Conservation (phyloP, 2,113 vertebrate genomes). For the Acrocephalus kingi region DNA sequence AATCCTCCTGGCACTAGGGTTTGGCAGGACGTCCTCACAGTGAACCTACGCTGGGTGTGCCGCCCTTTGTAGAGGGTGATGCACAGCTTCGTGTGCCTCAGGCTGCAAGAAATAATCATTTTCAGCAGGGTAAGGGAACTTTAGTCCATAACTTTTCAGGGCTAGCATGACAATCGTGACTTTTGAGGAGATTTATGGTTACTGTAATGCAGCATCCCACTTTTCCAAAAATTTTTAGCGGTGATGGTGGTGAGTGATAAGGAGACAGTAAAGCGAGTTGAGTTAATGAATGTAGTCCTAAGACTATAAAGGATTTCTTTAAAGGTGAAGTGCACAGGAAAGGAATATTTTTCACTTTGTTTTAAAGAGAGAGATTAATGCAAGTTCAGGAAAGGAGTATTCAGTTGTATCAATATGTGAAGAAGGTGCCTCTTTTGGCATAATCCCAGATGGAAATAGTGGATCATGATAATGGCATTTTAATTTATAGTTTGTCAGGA, state of each 20-base stretch:
- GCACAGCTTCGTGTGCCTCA: neutral
- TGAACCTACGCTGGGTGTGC: conserved; percentile 53
- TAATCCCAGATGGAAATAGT: neutral
- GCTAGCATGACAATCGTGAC: neutral
- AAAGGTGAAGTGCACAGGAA: conserved; percentile 39
- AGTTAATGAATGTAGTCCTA: conserved; percentile 14
- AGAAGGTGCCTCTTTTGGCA: conserved; percentile 33
- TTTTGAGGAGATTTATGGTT: conserved; percentile 45
- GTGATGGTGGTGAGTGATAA: conserved; percentile 53
- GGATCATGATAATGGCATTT: neutral
- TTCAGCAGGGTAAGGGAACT: conserved; percentile 28
- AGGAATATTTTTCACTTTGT: conserved; percentile 2
- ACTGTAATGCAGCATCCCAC: conserved; percentile 19
- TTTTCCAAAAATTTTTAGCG: conserved; percentile 39
- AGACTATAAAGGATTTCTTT: conserved; percentile 21
- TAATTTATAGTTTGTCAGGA: neutral
- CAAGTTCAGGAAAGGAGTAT: conserved; percentile 13
- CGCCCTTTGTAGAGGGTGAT: conserved; percentile 20
- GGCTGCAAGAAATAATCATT: conserved; percentile 27
- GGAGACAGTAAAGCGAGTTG: neutral
- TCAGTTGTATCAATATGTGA: neutral
- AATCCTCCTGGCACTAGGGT: conserved; percentile 31
- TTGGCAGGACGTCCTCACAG: conserved; percentile 34
- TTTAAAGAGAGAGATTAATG: conserved; percentile 30
- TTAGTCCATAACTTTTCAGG: neutral